Evolutionary conservation across 2,888 invertebrate species (phyloP), one percentile per base, ranked within the genome.

Genomic region (Megalurothrips usitatus): DNA sequence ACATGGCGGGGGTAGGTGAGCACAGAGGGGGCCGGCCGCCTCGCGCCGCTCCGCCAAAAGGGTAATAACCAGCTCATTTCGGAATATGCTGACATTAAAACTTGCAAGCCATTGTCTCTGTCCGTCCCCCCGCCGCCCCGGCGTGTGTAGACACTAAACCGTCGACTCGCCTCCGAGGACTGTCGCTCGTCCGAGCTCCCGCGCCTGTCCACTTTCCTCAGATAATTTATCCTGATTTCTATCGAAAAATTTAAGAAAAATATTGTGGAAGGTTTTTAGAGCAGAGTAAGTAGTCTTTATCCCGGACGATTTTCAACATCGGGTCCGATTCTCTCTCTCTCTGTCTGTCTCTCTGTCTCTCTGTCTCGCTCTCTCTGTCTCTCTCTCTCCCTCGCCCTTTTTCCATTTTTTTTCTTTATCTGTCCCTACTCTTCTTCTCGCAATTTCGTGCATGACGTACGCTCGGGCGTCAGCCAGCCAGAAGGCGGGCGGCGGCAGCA

Each of bases 381-480:
- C 6, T 63, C 10, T n/a, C 63, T n/a, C 63, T 19, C 63, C 63
- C 1, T n/a, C 63, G 63, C 17, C 63, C 6, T 12, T 63, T 63
- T 63, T 63, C n/a, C n/a, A 19, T n/a, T n/a, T 43, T 43, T 43
- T 43, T 43, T 43, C 34, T 6, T 43, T n/a, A n/a, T n/a, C n/a
- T n/a, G n/a, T n/a, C n/a, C n/a, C n/a, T n/a, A n/a, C n/a, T 43
- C 34, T 43, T 43, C 34, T 43, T 43, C 34, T 6, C 1, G n/a
- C 68, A 23, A 68, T 68, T 68, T 68, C 68, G 68, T 68, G 68
- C 68, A 68, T 68, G 68, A 68, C 23, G 58, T 58, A 58, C 58
- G 17, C 34, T 43, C 34, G 34, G 52, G 52, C 52, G 14, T 52
- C 52, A 52, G 19, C 14, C 52, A 52, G 52, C 14, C 52, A 17